phyloP scores from a whole-genome alignment of 2,113 vertebrate species.

The Mungos mungo region DNA sequence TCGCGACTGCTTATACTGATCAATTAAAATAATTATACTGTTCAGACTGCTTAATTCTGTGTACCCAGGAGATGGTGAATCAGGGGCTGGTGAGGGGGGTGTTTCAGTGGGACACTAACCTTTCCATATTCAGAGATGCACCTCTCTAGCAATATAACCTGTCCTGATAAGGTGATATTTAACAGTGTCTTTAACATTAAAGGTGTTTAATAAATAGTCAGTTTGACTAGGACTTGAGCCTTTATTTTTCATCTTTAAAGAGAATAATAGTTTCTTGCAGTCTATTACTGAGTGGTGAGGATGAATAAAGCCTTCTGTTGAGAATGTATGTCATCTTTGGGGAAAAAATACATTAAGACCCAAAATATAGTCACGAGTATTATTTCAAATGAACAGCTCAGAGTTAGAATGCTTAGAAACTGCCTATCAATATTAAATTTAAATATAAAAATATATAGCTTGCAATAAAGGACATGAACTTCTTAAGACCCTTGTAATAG shows the following conservation, averaged over 20 bases:
- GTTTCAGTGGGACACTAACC: background rate
- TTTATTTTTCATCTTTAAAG: conserved; percentile 39
- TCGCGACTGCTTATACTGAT: conserved; percentile 21
- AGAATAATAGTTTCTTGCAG: conserved; percentile 19
- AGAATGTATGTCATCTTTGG: conserved; percentile 21
- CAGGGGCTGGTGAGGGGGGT: background rate
- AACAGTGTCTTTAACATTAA: conserved; percentile 34
- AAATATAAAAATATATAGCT: background rate
- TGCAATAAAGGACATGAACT: background rate
- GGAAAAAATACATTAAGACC: background rate
- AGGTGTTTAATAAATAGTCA: conserved; percentile 57
- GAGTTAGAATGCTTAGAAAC: conserved; percentile 20
- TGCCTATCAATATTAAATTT: conserved; percentile 10
- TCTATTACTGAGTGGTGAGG: background rate
- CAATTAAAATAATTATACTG: conserved; percentile 51
- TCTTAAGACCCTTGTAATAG: background rate
- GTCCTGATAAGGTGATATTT: conserved; percentile 20
- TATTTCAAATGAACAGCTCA: background rate
- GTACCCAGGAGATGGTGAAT: background rate
- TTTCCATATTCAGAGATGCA: background rate
- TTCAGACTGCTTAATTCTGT: conserved; percentile 46
- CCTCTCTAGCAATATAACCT: background rate
- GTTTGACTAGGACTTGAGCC: conserved; percentile 49
- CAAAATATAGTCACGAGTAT: background rate
- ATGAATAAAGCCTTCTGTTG: conserved; percentile 44